Evolutionary conservation across 2,888 invertebrate species (phyloP), one percentile per base, ranked within the genome.

Genomic region (Dolichomitus sp.): DNA sequence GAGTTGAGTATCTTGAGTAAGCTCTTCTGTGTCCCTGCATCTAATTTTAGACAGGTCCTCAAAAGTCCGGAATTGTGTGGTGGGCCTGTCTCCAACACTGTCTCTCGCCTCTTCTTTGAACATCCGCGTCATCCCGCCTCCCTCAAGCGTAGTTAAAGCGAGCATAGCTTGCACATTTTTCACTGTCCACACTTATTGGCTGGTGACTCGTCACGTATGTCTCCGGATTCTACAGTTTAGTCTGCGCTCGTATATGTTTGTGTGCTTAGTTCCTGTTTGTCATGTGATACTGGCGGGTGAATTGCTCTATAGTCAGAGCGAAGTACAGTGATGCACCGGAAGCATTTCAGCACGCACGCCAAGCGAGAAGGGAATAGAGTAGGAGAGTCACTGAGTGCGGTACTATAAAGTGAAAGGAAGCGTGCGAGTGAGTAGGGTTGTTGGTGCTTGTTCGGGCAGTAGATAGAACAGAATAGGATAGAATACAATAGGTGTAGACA

Each of bases 1-100:
- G 83, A 77, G 86, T 83, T 61, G 85, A 86, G 86, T 88, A 90
- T 89, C 90, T 90, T 90, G 89, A 90, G 89, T 88, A 89, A 90
- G 89, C 84, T 86, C 85, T 50, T 77, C 61, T 52, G 61, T 30
- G 40, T 12, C 52, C 27, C 27, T 68, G 19, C 66, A 19, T 75
- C 65, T 83, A 75, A 73, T 69, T 75, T 82, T 74, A 73, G 73
- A 79, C 65, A 57, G 45, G 37, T 48, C 12, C 65, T 57, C 37
- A 27, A 61, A 65, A 73, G 69, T 69, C 37, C 57, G 23, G 27
- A 48, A 30, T 42, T 37, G 77, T 30, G 54, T 4, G 42, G 52
- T 45, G 45, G n/a, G 19, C 54, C 12, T 6, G 37, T 54, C 42
- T 33, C 2, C 52, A 11, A 11, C 54, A 27, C 52, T 42, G 37